Percentiles rank a stretch among this genome's conserved stretches.
These are phyloP conservation scores for Idaea biselata DNA, from an alignment of 2,888 invertebrate species.

Conservation along the genomic window DNA sequence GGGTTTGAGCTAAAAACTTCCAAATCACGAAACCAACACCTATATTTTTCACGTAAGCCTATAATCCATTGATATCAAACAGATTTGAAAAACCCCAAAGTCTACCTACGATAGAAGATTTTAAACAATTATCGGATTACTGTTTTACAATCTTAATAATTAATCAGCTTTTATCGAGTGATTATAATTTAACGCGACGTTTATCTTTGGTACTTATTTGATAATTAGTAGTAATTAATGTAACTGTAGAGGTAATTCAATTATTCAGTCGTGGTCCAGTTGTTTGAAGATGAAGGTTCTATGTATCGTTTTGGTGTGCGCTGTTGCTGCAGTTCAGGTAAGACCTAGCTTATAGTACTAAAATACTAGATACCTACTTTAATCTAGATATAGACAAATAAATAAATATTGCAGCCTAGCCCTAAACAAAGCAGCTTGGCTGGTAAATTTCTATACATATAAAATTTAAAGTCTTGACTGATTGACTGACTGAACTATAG, in stretches of 20 bases:
- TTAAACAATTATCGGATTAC: slow-evolving; percentile 23
- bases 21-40: background rate
- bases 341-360: slow-evolving; percentile 10
- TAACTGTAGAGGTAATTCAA: background rate
- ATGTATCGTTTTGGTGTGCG: slow-evolving; percentile 55
- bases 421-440: no score
- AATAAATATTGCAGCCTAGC: no score
- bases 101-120: slow-evolving; percentile 4
- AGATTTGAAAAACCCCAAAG: slow-evolving; percentile 20
- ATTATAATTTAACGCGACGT: slow-evolving; percentile 38
- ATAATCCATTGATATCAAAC: slow-evolving; percentile 5
- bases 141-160: slow-evolving; percentile 28
- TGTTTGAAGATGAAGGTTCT: slow-evolving; percentile 61
- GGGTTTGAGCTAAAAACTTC: background rate
- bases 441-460: no score
- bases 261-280: background rate
- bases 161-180: slow-evolving; percentile 41
- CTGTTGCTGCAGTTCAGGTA: slow-evolving; percentile 62
- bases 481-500: no score
- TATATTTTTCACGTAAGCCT: background rate
- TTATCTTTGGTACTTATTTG: slow-evolving; percentile 30
- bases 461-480: no score
- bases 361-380: no score
- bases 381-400: no score
- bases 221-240: slow-evolving; percentile 15